phyloP scores from a whole-genome alignment of 2,113 vertebrate species.

The Salminus brasiliensis region DNA sequence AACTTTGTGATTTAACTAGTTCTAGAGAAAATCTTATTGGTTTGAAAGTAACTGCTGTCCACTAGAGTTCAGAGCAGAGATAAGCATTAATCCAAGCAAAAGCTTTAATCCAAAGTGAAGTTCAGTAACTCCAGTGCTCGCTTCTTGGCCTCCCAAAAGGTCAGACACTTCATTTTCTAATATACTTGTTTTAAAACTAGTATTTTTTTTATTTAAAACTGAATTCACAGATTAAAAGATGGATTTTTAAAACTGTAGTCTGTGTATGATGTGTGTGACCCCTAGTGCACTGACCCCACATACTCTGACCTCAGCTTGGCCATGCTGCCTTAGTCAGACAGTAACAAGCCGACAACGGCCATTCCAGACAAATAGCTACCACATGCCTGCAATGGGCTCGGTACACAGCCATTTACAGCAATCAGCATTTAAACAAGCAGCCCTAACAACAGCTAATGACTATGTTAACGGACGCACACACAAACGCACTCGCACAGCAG shows the following conservation, averaged over 20 bases:
- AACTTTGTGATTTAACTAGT: too few relatives aligned
- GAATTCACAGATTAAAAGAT: too few relatives aligned
- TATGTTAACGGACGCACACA: conserved; percentile 64
- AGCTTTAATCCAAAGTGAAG: too few relatives aligned
- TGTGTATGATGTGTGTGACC: conserved; percentile 63
- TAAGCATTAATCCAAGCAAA: too few relatives aligned
- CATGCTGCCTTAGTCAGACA: conserved; percentile 72
- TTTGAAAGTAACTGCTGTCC: too few relatives aligned
- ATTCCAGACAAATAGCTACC: conserved; percentile 95
- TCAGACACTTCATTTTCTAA: too few relatives aligned
- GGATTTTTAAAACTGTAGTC: conserved; percentile 11
- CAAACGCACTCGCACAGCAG: conserved; percentile 20
- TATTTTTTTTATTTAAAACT: neutral
- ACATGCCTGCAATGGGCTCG: conserved; percentile 83
- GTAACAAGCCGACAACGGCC: conserved; percentile 79
- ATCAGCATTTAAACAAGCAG: conserved; percentile 93
- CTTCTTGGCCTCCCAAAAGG: too few relatives aligned
- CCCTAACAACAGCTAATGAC: conserved; percentile 85
- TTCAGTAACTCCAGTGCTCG: too few relatives aligned
- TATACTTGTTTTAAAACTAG: neutral
- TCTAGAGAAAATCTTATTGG: too few relatives aligned
- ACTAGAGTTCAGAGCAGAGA: too few relatives aligned
- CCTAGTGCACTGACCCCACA: conserved; percentile 55
- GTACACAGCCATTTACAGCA: conserved; percentile 84
- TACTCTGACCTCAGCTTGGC: conserved; percentile 19